A percentile compares a stretch with the other conserved stretches of the same genome.
Evolutionary conservation across 2,113 vertebrate species (phyloP).

Genomic region (Carlito syrichta): DNA sequence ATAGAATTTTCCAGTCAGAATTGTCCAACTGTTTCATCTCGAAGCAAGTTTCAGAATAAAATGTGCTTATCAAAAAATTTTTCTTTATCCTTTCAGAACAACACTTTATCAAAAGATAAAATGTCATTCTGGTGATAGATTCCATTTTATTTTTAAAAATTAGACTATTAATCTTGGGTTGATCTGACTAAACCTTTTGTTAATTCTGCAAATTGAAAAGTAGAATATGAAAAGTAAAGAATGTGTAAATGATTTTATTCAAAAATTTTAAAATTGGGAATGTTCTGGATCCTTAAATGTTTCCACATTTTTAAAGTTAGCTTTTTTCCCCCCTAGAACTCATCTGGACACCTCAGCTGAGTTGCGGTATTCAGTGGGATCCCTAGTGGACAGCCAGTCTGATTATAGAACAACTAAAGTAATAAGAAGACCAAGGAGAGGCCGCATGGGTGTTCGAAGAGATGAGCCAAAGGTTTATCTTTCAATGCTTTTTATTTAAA

Average conservation of each 20-base stretch:
- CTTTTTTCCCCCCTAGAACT: slow-evolving; percentile 85
- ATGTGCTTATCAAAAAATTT: slow-evolving; percentile 16
- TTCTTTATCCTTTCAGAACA: slow-evolving; percentile 21
- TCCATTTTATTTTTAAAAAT: background rate
- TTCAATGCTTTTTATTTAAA: background rate
- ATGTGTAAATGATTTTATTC: background rate
- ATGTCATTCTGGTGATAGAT: background rate
- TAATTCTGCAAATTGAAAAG: background rate
- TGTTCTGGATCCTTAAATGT: background rate
- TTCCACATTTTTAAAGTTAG: background rate
- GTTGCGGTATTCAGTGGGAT: slow-evolving; percentile 93
- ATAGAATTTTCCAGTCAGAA: slow-evolving; percentile 15
- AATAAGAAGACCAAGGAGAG: slow-evolving; percentile 92
- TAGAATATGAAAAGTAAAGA: background rate
- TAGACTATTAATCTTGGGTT: background rate
- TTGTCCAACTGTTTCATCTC: background rate
- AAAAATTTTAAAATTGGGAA: background rate
- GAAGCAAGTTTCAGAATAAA: slow-evolving; percentile 32
- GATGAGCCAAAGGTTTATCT: slow-evolving; percentile 92
- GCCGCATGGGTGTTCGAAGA: slow-evolving; percentile 89
- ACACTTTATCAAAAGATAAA: background rate
- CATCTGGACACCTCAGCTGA: slow-evolving; percentile 94
- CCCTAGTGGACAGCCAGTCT: slow-evolving; percentile 93
- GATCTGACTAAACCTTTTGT: background rate
- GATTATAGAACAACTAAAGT: slow-evolving; percentile 97